phyloP scores from a whole-genome alignment of 2,113 vertebrate genomes.

The Galemys pyrenaicus region DNA sequence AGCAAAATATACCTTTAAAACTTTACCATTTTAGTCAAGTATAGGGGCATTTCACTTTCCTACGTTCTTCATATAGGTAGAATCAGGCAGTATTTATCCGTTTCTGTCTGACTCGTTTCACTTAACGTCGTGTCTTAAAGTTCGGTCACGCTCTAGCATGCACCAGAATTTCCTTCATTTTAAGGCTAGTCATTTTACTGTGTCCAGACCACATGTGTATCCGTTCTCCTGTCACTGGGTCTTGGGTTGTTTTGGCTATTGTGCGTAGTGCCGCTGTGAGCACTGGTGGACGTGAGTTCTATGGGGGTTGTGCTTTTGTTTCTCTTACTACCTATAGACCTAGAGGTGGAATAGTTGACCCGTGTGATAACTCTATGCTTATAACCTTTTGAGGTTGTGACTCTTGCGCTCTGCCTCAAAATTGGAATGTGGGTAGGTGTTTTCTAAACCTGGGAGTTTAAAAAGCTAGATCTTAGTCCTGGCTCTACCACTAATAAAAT shows the following conservation, averaged over 20 bases:
- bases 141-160: background rate
- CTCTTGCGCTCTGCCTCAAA: background rate
- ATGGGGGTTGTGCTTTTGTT: background rate
- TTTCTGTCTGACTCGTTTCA: background rate
- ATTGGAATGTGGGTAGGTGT: background rate
- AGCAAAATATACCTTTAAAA: background rate
- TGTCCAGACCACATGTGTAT: background rate
- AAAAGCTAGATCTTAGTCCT: background rate
- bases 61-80: background rate
- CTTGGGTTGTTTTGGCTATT: background rate
- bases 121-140: background rate
- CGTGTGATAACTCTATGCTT: background rate
- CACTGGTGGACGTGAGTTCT: background rate
- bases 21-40: background rate
- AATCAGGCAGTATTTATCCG: background rate
- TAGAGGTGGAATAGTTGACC: background rate
- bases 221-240: background rate
- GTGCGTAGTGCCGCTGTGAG: background rate
- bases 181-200: background rate
- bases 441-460: conserved; percentile 15
- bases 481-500: background rate
- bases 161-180: background rate
- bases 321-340: background rate
- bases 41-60: background rate
- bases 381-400: background rate